Conservation (phyloP, 2,113 vertebrate species). For the Struthidea cinerea region DNA sequence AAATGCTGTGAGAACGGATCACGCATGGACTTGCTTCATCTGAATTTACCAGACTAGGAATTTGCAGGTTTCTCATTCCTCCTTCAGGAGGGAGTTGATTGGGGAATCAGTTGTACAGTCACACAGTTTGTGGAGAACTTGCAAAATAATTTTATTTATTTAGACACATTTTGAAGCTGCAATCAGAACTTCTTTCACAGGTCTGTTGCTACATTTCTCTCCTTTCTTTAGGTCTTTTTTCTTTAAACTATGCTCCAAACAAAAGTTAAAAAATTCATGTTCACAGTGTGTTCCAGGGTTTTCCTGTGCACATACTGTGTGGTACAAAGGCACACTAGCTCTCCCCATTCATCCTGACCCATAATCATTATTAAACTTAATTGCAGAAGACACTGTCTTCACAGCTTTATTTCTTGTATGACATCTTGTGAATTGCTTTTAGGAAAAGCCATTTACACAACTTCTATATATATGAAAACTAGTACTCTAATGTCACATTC, state of each 20-base stretch:
- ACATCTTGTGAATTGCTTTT: slow-evolving; percentile 57
- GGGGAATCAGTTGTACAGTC: background rate
- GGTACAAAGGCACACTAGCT: background rate
- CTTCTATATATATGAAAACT: slow-evolving; percentile 45
- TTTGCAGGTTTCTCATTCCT: background rate
- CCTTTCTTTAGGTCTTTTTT: background rate
- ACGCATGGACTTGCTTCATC: background rate
- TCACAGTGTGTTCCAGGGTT: background rate
- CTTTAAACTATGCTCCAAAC: background rate
- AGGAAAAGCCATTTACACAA: slow-evolving; percentile 46
- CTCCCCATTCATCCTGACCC: background rate
- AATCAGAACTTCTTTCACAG: background rate
- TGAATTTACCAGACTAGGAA: background rate
- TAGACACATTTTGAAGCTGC: background rate
- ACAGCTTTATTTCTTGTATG: slow-evolving; percentile 41
- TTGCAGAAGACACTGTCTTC: slow-evolving; percentile 41
- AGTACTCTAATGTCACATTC: slow-evolving; percentile 25
- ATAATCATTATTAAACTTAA: background rate
- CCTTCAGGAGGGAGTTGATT: background rate
- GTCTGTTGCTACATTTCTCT: background rate
- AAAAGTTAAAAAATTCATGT: background rate
- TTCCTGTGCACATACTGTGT: background rate
- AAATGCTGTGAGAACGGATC: background rate
- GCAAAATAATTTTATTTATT: background rate
- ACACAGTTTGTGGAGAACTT: background rate